Percentiles rank a stretch among this genome's conserved stretches.
Evolutionary conservation across 64 coral and sea anemone genomes (phyloP).

Genomic region (Orbicella faveolata): DNA sequence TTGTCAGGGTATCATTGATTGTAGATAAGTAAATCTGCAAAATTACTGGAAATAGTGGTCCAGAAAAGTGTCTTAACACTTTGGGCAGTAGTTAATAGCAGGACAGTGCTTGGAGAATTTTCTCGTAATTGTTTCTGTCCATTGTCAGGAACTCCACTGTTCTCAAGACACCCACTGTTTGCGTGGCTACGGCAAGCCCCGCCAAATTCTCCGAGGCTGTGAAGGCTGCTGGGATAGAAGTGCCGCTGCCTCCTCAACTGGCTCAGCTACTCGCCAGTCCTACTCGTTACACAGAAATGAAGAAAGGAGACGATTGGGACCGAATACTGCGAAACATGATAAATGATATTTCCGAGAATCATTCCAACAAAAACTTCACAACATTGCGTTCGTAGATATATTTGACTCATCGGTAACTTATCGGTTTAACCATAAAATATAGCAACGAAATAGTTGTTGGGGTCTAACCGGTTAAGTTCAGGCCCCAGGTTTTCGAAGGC

Average conservation of each 20-base stretch:
- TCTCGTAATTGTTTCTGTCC: not conserved
- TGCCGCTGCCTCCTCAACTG: conserved; percentile 38
- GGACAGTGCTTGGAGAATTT: not conserved
- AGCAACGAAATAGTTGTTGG: too few species aligned
- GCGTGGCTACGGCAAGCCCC: conserved; percentile 79
- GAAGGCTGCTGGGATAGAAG: conserved; percentile 62
- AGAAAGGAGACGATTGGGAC: conserved; percentile 76
- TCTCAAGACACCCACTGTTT: conserved; percentile 40
- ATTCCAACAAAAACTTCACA: not conserved
- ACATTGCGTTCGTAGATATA: too few species aligned
- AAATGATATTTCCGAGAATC: conserved; percentile 49
- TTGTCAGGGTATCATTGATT: too few species aligned
- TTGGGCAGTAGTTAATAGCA: too few species aligned
- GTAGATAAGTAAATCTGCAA: too few species aligned
- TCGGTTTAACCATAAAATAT: too few species aligned
- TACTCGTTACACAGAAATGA: conserved; percentile 72
- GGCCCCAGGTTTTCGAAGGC: too few species aligned
- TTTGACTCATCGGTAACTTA: too few species aligned
- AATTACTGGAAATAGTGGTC: too few species aligned
- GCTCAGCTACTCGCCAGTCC: conserved; percentile 40
- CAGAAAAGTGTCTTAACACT: too few species aligned
- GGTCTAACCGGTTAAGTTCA: too few species aligned
- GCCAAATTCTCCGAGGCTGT: conserved; percentile 79
- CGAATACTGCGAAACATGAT: conserved; percentile 8
- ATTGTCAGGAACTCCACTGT: conserved; percentile 5